These are phyloP conservation scores for Manis pentadactyla DNA, from an alignment of 2,797 vertebrate genomes.

Conservation along the genomic window DNA sequence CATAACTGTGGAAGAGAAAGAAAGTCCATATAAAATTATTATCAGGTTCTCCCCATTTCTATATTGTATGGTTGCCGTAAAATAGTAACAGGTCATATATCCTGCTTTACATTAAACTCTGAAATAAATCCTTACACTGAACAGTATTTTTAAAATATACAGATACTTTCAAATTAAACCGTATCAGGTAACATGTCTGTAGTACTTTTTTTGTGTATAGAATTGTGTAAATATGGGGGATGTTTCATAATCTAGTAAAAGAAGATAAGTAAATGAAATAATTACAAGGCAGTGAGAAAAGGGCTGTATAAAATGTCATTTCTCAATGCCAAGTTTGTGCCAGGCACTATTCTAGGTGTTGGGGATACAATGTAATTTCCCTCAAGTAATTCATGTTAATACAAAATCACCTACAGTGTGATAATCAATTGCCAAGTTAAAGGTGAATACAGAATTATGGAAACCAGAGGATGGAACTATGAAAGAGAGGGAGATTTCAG, in stretches of 20 bases:
- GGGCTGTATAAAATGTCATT: background rate
- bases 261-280: background rate
- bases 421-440: background rate
- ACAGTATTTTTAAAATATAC: background rate
- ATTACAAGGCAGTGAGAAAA: background rate
- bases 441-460: background rate
- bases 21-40: background rate
- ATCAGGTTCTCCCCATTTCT: background rate
- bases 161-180: background rate
- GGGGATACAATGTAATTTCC: background rate
- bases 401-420: background rate
- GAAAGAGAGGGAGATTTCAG: background rate
- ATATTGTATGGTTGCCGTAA: background rate
- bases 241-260: background rate
- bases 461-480: background rate
- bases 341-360: background rate
- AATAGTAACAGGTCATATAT: background rate
- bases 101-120: background rate
- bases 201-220: background rate
- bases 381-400: background rate
- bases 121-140: background rate
- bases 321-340: background rate
- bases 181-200: background rate
- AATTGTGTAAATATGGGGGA: background rate
- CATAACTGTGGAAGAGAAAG: background rate